Conservation (phyloP, 2,113 vertebrate species). For the Ramphastos sulfuratus region DNA sequence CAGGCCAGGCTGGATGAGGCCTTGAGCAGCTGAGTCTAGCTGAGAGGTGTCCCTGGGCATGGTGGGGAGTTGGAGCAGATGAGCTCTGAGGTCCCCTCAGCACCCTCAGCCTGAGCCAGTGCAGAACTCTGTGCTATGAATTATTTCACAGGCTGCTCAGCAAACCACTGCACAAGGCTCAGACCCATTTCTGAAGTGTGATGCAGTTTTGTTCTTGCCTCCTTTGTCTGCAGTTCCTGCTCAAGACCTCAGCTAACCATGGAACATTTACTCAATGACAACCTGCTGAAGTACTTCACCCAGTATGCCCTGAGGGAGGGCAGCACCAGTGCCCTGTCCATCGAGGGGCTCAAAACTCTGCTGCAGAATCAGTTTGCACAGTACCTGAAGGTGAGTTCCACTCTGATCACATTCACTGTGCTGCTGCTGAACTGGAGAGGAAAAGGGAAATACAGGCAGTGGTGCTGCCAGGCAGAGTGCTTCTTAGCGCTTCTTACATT, state of each 20-base stretch:
- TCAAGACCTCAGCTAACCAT: conserved; percentile 37
- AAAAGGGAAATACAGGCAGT: not conserved
- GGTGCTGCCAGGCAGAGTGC: not conserved
- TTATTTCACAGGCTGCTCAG: not conserved
- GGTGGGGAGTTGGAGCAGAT: too few relatives aligned
- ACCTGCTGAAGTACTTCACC: conserved; percentile 66
- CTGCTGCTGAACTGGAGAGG: not conserved
- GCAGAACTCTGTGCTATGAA: not conserved
- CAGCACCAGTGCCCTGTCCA: conserved; percentile 45
- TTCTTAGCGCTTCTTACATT: not conserved
- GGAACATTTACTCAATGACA: conserved; percentile 34
- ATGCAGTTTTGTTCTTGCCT: not conserved
- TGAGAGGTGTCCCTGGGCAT: too few relatives aligned
- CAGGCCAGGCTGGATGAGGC: too few relatives aligned
- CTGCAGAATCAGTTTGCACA: conserved; percentile 63
- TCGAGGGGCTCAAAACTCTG: conserved; percentile 42
- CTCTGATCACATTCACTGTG: not conserved
- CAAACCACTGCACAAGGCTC: not conserved
- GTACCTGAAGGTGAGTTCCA: conserved; percentile 58
- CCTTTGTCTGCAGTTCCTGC: conserved; percentile 25
- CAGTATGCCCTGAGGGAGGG: conserved; percentile 65
- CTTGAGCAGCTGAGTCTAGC: too few relatives aligned
- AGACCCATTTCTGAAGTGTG: not conserved
- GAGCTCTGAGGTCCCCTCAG: too few relatives aligned
- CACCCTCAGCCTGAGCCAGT: too few relatives aligned